Base-by-base conservation (phyloP, 2,797 vertebrate species). In the Melopsittacus undulatus region DNA sequence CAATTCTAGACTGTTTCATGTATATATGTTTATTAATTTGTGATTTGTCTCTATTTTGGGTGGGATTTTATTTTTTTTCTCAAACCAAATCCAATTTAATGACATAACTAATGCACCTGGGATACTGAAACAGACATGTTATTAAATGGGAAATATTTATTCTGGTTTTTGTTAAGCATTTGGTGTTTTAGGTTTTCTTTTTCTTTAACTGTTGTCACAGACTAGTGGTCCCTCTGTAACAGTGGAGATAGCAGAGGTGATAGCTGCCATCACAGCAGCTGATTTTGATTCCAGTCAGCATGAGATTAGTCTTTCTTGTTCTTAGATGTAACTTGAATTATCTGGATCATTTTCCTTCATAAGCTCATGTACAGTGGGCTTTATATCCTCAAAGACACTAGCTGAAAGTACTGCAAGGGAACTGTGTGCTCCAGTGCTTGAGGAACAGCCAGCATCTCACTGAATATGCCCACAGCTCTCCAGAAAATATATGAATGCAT, bases 361-460 rank as follows among this genome's bases (percentile, higher is more conserved):
- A 54, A 45, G 5, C 23, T 20, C 18, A 22, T 15, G 8, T 32
- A 17, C 7, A 52, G 13, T 19, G 27, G n/a, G 26, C 34, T 75
- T 89, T 59, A 36, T 32, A 20, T 40, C 40, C 36, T 32, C n/a
- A 40, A 40, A 49, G 32, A 36, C 12, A 11, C 15, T 38, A 73
- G 19, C 40, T 45, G 49, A 69, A 69, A 13, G 21, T 42, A 30
- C n/a, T 70, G 12, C 29, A 72, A 68, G 40, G 21, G 20, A 82
- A 49, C 11, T 62, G 34, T 13, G 22, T 10, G 4, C 7, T 79
- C 19, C 40, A 34, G 12, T 2, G 30, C 8, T 3, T 23, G 19
- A 63, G n/a, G 9, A 1, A 52, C 22, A 68, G n/a, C 3, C 22
- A 29, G 8, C 0, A 2, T 38, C 42, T 67, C 32, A 32, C 24